Evolutionary conservation across 2,888 invertebrate genomes (phyloP).

Genomic region (Proisotoma minuta): DNA sequence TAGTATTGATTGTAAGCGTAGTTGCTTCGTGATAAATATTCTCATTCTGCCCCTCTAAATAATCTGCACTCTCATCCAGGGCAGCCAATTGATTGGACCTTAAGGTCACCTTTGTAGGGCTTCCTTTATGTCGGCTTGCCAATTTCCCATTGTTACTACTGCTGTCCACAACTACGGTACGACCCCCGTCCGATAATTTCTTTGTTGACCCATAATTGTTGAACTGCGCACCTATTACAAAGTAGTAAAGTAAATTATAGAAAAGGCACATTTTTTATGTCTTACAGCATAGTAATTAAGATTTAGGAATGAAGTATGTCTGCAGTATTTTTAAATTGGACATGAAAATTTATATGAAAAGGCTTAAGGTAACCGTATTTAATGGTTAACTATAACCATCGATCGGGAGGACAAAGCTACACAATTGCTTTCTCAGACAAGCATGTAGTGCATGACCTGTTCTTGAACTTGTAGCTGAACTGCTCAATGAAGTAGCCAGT

Average conservation of each 20-base stretch:
- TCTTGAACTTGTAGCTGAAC: no score
- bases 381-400: no score
- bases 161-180: slow-evolving; percentile 10
- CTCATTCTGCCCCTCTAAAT: slow-evolving; percentile 27
- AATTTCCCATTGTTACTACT: slow-evolving; percentile 19
- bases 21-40: slow-evolving; percentile 36
- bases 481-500: no score
- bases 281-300: slow-evolving; percentile 10
- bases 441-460: no score
- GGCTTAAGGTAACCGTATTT: no score
- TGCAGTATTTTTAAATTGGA: no score
- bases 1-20: slow-evolving; percentile 35
- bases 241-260: not conserved
- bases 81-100: slow-evolving; percentile 43
- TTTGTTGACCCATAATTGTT: slow-evolving; percentile 44
- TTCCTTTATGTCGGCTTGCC: slow-evolving; percentile 12
- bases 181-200: slow-evolving; percentile 12
- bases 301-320: no score
- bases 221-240: slow-evolving; percentile 37
- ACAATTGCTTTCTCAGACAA: no score
- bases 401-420: no score
- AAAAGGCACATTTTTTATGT: not conserved
- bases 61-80: slow-evolving; percentile 26
- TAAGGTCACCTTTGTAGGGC: slow-evolving; percentile 37
- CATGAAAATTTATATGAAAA: no score